phyloP scores from a whole-genome alignment of 2,888 invertebrate species.

The Microdon myrmicae region DNA sequence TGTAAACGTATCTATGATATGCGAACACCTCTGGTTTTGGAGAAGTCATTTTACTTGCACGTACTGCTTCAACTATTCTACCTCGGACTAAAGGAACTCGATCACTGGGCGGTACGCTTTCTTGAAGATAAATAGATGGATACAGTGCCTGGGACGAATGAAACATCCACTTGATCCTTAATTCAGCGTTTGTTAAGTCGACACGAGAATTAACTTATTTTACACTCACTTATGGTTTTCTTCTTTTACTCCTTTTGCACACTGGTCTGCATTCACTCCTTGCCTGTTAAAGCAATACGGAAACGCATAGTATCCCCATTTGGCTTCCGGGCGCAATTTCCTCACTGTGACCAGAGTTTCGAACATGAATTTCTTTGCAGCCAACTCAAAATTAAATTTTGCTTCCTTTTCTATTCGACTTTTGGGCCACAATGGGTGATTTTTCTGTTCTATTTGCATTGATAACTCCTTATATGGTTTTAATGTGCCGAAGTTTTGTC shows the following conservation, averaged over 20 bases:
- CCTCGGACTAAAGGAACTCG: conserved; percentile 31
- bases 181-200: conserved; percentile 15
- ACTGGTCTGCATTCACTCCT: conserved; percentile 4
- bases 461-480: conserved; percentile 32
- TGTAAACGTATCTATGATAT: conserved; percentile 34
- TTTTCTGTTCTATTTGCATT: conserved; percentile 37
- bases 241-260: conserved; percentile 26
- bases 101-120: conserved; percentile 5
- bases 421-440: conserved; percentile 23
- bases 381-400: conserved; percentile 23
- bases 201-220: conserved; percentile 3
- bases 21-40: conserved; percentile 23
- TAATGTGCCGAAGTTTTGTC: conserved; percentile 38
- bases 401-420: conserved; percentile 29
- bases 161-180: conserved; percentile 47
- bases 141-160: conserved; percentile 29
- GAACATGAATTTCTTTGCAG: conserved; percentile 26
- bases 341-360: conserved; percentile 19
- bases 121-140: conserved; percentile 39
- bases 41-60: conserved; percentile 17
- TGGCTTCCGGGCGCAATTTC: conserved; percentile 23
- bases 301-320: conserved; percentile 41
- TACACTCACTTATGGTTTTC: conserved; percentile 42
- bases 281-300: conserved; percentile 38
- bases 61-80: conserved; percentile 27